Conservation (phyloP, 2,797 vertebrate genomes). For the Micrastur ruficollis region DNA sequence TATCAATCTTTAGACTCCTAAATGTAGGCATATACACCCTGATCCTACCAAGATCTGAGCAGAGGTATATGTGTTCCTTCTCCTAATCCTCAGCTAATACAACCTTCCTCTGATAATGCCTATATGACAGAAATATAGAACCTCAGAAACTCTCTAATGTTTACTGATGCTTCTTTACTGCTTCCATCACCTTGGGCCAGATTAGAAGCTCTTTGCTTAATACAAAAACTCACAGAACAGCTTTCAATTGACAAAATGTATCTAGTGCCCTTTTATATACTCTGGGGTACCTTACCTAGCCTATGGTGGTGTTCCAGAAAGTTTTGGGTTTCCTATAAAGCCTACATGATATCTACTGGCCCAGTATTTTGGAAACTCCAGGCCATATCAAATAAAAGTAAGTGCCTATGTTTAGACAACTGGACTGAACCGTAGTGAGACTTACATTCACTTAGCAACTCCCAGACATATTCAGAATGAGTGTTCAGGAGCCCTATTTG, state of each 20-base stretch:
- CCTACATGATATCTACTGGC: not conserved
- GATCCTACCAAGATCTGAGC: not conserved
- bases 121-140: not conserved
- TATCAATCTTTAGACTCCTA: not conserved
- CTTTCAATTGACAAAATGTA: not conserved
- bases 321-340: not conserved
- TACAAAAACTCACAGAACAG: not conserved
- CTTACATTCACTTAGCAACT: not conserved
- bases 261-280: not conserved
- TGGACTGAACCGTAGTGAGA: not conserved
- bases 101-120: not conserved
- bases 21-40: not conserved
- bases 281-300: not conserved
- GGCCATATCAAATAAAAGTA: not conserved
- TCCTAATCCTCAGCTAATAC: not conserved
- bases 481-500: not conserved
- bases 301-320: not conserved
- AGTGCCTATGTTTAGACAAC: not conserved
- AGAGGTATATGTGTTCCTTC: not conserved
- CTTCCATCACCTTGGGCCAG: not conserved
- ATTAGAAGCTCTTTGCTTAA: not conserved
- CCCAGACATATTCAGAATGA: not conserved
- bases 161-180: not conserved
- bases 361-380: not conserved
- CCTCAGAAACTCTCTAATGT: not conserved